Evolutionary conservation across 2,888 invertebrate species (phyloP), one percentile per base, ranked within the genome.

Genomic region (Eupithecia dodoneata): DNA sequence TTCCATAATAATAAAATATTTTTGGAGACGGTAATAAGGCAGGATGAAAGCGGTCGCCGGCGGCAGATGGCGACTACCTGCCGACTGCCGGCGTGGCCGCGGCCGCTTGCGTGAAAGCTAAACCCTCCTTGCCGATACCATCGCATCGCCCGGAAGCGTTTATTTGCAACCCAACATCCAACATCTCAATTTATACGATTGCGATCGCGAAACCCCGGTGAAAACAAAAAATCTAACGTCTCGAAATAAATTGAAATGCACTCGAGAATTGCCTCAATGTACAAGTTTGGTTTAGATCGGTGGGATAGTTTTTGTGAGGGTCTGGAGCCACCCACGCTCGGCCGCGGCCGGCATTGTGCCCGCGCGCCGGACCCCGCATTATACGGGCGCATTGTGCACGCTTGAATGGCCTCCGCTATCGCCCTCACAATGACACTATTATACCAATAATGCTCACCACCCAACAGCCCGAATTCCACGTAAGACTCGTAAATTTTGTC

Each of bases 381-480:
- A 94, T 95, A 90, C 94, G 94, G 94, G 94, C 91, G 90, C 91
- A 94, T 94, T 95, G 94, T 94, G 88, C 88, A 88, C 89, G 91
- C 91, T 91, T 93, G 94, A 94, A 94, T 94, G 91, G 86, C 88
- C 91, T 92, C 93, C 88, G 88, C 91, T 91, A 92, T 93, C 89
- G 90, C 86, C 88, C 84, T 91, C 88, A 94, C 94, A 94, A 94
- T 93, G 92, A 92, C 93, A 94, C 91, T 91, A 91, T 93, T 93
- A 92, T 93, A 92, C 91, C 92, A 93, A 93, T 94, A 92, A 92
- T 90, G 86, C 88, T 90, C 88, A 83, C 88, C 88, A 88, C 87
- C 89, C 89, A 87, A 90, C 87, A 89, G 88, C 85, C 85, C 85
- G 83, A 88, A 84, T 94, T 94, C 91, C 88, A 87, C 85, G 91